Conservation (phyloP, 2,113 vertebrate species). For the Neolamprologus variostigma region DNA sequence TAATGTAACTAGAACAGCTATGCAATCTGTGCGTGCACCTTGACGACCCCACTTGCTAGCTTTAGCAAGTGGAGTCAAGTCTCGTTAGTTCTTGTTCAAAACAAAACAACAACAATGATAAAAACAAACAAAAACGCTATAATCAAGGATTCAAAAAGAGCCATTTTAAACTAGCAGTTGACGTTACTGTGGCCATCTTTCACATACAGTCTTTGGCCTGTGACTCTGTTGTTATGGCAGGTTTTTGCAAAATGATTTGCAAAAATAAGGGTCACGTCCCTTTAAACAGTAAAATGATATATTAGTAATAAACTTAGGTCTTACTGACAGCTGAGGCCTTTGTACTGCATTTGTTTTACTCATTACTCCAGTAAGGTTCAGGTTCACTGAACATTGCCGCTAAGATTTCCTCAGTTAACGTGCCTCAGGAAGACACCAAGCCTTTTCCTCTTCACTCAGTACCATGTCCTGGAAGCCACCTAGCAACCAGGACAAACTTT, state of each 20-base stretch:
- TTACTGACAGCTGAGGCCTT: not conserved
- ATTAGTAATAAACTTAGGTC: not conserved
- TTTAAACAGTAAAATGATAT: not conserved
- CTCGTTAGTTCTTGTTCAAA: not conserved
- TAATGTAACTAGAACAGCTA: not conserved
- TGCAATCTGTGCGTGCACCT: not conserved
- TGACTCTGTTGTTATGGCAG: not conserved
- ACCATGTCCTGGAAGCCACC: constrained; percentile 49
- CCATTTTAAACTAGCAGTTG: not conserved
- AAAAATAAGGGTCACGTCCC: not conserved
- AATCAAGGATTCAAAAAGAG: not conserved
- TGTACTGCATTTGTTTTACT: not conserved
- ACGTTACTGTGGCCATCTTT: not conserved
- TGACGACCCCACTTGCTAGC: not conserved
- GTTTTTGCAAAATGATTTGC: not conserved
- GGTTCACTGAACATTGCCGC: constrained; percentile 25
- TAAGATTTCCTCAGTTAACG: not conserved
- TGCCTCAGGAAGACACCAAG: constrained; percentile 59
- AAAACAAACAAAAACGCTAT: not conserved
- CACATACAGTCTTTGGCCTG: not conserved
- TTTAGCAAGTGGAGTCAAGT: not conserved
- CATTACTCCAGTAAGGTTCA: not conserved
- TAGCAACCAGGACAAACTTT: constrained; percentile 50
- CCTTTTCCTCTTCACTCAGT: constrained; percentile 58
- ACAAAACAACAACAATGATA: not conserved